Evolutionary conservation across 2,797 vertebrate genomes (phyloP), one percentile per base, ranked within the genome.

Genomic region (Arnoldichthys spilopterus): DNA sequence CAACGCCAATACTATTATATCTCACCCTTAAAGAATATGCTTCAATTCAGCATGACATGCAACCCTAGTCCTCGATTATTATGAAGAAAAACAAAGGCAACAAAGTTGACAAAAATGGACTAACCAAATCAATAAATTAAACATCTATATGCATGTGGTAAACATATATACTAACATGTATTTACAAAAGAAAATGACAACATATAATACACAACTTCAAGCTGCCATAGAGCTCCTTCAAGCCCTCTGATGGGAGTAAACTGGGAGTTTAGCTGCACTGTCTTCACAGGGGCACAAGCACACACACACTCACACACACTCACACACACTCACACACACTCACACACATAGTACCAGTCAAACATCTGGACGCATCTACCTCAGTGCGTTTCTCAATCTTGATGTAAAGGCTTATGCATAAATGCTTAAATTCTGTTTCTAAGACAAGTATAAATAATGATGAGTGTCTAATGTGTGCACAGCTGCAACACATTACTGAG

Each of bases 151-250:
- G 84, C 87, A 86, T 84, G 82, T 86, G 56, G 78, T 92, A 91
- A 94, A 92, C 89, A 91, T 92, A 93, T 90, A 89, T 86, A 88
- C 89, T 90, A 91, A 91, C 83, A 83, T 85, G 86, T 94, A 94
- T 94, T 91, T 94, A 94, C 86, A 93, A 91, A 90, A 85, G 69
- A 69, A 92, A 90, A 61, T 37, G n/a, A 78, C 22, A 22, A 78
- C 15, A 62, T 76, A 58, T 70, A 62, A 78, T 53, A 79, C 56
- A 62, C 49, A 32, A 67, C 61, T 47, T 74, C 30, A 86, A 86
- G 85, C 83, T 84, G 82, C 83, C 85, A 74, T 76, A 56, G 74
- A 74, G 78, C 77, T 73, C 76, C 85, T 86, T 86, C 85, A 76
- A 81, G 77, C 80, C 66, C 47, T 30, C 68, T 11, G 68, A 47